Conservation (phyloP, 2,113 vertebrate species). For the Corythaixoides concolor region DNA sequence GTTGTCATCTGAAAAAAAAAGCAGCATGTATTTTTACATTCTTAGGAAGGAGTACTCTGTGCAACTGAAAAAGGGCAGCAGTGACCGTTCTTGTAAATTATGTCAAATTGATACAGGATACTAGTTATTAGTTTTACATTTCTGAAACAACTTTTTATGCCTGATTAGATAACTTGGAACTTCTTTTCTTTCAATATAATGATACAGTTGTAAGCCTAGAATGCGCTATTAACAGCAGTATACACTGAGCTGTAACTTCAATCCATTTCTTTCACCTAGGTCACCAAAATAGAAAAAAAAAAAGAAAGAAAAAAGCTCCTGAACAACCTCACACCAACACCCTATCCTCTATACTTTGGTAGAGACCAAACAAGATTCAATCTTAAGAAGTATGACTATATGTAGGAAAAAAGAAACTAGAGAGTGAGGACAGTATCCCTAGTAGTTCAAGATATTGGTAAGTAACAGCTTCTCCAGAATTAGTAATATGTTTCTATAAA, state of each 20-base stretch:
- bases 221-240: background rate
- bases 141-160: background rate
- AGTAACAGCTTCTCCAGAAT: background rate
- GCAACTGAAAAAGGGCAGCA: background rate
- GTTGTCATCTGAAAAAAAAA: slow-evolving; percentile 68
- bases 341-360: too few relatives aligned
- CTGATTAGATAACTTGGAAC: background rate
- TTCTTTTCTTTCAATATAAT: background rate
- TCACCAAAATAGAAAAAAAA: too few relatives aligned
- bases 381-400: too few relatives aligned
- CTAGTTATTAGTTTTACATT: background rate
- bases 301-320: too few relatives aligned
- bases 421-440: background rate
- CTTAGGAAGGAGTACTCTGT: background rate
- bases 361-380: too few relatives aligned
- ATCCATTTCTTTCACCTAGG: too few relatives aligned
- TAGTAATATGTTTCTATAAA: background rate
- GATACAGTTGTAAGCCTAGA: background rate
- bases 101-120: background rate
- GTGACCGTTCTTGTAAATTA: background rate
- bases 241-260: too few relatives aligned
- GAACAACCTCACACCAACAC: too few relatives aligned
- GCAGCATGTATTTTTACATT: background rate
- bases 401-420: background rate
- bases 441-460: background rate